phyloP scores from a whole-genome alignment of 92 coral and sea anemone species.

The Palythoa grandiflora region DNA sequence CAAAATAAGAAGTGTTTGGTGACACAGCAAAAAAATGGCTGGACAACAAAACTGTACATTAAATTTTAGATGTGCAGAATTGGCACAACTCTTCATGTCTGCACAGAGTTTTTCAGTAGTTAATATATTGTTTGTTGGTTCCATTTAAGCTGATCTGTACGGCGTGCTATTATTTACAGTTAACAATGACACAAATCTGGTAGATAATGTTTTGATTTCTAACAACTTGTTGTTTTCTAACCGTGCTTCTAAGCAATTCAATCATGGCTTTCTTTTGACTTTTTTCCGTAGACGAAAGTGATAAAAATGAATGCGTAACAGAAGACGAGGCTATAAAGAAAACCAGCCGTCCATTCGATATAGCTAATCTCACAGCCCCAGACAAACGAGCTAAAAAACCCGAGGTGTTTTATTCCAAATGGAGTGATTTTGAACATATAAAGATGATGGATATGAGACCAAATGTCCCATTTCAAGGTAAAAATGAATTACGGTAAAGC shows the following conservation, averaged over 20 bases:
- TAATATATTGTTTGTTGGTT: too few species aligned
- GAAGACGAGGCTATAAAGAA: constrained; percentile 44
- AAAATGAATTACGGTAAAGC: constrained; percentile 19
- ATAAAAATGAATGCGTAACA: constrained; percentile 20
- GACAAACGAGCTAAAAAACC: constrained; percentile 71
- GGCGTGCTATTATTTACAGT: too few species aligned
- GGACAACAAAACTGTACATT: too few species aligned
- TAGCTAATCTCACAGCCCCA: constrained; percentile 84
- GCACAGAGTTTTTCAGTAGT: too few species aligned
- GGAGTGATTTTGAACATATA: constrained; percentile 17
- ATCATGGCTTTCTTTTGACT: not conserved
- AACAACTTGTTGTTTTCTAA: constrained; percentile 28
- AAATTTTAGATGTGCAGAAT: too few species aligned
- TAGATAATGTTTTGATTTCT: not conserved
- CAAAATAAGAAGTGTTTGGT: not conserved
- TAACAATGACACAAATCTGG: too few species aligned
- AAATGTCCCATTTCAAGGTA: constrained; percentile 30
- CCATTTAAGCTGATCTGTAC: too few species aligned
- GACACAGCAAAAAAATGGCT: too few species aligned
- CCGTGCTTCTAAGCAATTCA: not conserved
- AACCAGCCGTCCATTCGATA: constrained; percentile 86
- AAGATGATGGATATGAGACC: constrained; percentile 6
- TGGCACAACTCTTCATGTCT: too few species aligned
- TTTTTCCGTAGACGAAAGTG: constrained; percentile 43
- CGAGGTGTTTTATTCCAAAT: not conserved